Conservation (phyloP, 2,113 vertebrate genomes). For the western clawed frog (Xenopus tropicalis) region DNA sequence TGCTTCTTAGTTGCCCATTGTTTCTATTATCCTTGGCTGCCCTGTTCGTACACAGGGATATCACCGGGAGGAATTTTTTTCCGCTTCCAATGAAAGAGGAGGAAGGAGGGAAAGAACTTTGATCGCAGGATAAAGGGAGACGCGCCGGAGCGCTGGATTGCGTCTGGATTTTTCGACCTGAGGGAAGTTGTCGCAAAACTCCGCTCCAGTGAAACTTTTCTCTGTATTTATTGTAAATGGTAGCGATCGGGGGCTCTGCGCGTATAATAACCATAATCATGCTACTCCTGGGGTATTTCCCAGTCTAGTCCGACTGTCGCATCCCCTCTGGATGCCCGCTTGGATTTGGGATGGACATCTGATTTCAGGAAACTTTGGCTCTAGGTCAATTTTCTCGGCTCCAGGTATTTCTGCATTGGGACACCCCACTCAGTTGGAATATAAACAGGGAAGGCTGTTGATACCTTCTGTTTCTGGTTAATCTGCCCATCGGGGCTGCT, state of each 20-base stretch:
- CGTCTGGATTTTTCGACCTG: background rate
- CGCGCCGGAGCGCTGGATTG: background rate
- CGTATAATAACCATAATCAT: background rate
- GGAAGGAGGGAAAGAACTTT: constrained; percentile 7
- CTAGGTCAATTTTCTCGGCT: background rate
- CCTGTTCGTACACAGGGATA: background rate
- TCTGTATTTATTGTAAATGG: background rate
- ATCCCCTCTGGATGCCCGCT: background rate
- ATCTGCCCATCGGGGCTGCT: background rate
- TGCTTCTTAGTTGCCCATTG: too few relatives aligned
- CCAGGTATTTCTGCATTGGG: background rate
- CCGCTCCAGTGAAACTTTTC: constrained; percentile 27
- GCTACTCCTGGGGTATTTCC: background rate
- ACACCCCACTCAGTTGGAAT: background rate
- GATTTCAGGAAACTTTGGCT: background rate
- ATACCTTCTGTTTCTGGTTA: background rate
- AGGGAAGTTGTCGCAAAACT: constrained; percentile 17
- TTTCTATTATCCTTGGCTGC: too few relatives aligned
- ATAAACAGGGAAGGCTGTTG: background rate
- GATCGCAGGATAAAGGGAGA: background rate
- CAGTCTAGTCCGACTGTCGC: constrained; percentile 4
- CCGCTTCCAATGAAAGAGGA: background rate
- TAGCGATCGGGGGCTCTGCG: background rate
- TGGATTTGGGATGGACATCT: background rate
- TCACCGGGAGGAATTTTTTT: background rate